Percentiles rank a stretch among this genome's conserved stretches.
Evolutionary conservation across 2,797 vertebrate genomes (phyloP).

Genomic region (Lophotriccus pileatus): DNA sequence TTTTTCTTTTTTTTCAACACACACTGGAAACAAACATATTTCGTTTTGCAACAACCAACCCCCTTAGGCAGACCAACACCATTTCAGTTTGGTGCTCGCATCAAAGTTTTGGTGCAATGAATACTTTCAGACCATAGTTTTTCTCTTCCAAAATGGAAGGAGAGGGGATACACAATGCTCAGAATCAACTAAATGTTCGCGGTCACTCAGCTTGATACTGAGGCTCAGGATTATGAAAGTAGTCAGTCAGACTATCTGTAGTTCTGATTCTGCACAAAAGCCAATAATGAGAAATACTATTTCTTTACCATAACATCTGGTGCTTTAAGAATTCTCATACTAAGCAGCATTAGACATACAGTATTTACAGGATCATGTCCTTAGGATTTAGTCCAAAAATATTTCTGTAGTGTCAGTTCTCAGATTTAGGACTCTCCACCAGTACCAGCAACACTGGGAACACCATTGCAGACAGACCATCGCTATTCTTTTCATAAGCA

Average conservation of each 20-base stretch:
- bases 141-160: not conserved
- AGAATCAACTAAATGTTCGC: not conserved
- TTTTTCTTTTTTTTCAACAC: not conserved
- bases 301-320: not conserved
- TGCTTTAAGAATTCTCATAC: not conserved
- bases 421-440: not conserved
- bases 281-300: not conserved
- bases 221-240: not conserved
- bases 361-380: not conserved
- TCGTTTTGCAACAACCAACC: not conserved
- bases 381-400: not conserved
- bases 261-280: not conserved
- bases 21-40: not conserved
- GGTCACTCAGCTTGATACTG: not conserved
- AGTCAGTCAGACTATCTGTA: not conserved
- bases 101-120: fast-evolving
- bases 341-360: not conserved
- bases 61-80: not conserved
- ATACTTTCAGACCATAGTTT: not conserved
- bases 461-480: not conserved
- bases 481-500: not conserved
- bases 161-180: not conserved
- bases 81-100: not conserved
- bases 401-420: not conserved
- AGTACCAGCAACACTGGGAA: not conserved